Evolutionary conservation across 2,113 vertebrate genomes (phyloP).

Genomic region (Macquaria australasica): DNA sequence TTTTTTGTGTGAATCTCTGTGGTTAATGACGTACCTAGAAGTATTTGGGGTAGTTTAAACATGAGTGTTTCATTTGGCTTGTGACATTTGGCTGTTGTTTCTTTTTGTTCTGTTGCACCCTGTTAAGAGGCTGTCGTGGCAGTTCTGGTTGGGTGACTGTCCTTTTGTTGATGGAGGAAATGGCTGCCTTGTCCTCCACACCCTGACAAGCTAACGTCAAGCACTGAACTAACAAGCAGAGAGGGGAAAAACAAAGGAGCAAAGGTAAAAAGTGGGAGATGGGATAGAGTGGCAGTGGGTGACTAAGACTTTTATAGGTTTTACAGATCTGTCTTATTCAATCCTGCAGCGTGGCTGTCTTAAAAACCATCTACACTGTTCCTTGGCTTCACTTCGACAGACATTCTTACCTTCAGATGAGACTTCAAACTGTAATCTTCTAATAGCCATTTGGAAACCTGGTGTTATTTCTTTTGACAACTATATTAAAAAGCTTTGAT

Average conservation of each 20-base stretch:
- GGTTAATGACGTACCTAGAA: too few species aligned
- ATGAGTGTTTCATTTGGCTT: too few species aligned
- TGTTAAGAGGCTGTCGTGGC: conserved; percentile 35
- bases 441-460: conserved; percentile 1
- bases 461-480: conserved; percentile 18
- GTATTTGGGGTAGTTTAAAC: too few species aligned
- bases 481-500: background rate
- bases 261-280: conserved; percentile 1
- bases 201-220: conserved; percentile 46
- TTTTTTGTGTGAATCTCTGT: too few species aligned
- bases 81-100: conserved; percentile 21
- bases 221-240: conserved; percentile 32
- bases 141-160: conserved; percentile 47
- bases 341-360: conserved; percentile 3
- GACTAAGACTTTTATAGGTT: conserved; percentile 17
- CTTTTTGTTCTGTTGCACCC: conserved; percentile 3
- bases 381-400: conserved; percentile 6
- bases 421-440: conserved; percentile 15
- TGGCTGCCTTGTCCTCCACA: conserved; percentile 45
- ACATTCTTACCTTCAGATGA: conserved; percentile 11
- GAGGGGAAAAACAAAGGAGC: conserved; percentile 16
- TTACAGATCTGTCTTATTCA: conserved; percentile 31
- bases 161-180: conserved; percentile 60
- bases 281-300: background rate
- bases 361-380: conserved; percentile 21